Conservation (phyloP, 2,888 invertebrate species). For the Drosophila birchii region DNA sequence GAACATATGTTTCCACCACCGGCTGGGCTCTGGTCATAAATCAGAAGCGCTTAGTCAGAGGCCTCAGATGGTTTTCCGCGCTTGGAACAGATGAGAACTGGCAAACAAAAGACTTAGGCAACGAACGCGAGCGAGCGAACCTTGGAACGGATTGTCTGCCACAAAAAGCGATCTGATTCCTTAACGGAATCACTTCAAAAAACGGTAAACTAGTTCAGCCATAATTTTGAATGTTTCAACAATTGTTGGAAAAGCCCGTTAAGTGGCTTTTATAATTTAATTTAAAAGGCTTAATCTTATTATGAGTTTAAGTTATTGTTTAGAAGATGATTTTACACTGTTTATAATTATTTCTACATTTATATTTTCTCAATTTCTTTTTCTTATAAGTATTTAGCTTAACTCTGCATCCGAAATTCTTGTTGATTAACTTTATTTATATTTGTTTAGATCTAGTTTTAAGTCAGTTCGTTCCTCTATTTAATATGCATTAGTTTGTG, state of each 20-base stretch:
- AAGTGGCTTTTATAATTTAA: conserved; percentile 1
- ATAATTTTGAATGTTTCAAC: conserved; percentile 5
- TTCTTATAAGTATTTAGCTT: neutral
- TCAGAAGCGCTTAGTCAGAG: conserved; percentile 70
- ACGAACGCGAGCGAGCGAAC: conserved; percentile 57
- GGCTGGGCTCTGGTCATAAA: conserved; percentile 58
- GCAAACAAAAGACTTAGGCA: conserved; percentile 70
- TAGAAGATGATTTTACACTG: neutral
- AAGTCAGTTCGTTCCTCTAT: neutral
- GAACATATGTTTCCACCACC: conserved; percentile 66
- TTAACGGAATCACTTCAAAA: conserved; percentile 7
- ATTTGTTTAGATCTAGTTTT: neutral
- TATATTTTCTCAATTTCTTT: neutral
- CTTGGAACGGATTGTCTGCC: conserved; percentile 8
- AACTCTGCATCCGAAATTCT: neutral
- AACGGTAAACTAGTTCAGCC: conserved; percentile 9
- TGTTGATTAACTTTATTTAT: neutral
- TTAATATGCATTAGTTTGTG: conserved; percentile 10
- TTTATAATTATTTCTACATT: neutral
- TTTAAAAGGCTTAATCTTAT: neutral
- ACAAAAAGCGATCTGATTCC: conserved; percentile 7
- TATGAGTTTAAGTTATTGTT: neutral
- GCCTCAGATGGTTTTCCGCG: conserved; percentile 44
- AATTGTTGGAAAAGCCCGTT: conserved; percentile 9
- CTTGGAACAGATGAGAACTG: conserved; percentile 59